Base-by-base conservation (phyloP, 2,113 vertebrate genomes). In the Chionomys nivalis region DNA sequence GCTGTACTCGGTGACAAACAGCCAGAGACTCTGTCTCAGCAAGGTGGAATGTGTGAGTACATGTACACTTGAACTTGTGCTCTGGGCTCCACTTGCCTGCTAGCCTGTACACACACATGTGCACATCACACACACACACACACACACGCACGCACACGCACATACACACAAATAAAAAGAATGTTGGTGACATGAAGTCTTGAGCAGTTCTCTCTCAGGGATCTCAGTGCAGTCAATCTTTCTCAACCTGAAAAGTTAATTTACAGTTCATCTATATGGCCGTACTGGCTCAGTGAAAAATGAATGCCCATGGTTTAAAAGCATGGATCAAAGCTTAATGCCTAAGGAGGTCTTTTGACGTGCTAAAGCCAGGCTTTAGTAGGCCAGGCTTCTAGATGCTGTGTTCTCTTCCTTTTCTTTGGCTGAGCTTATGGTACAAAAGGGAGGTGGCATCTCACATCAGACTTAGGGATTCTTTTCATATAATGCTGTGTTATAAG, bases 401-500 rank as follows among this genome's bases (percentile, higher is more conserved):
- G 42, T 70, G 21, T 94, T 93, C 87, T 92, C 44, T 70, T 77
- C 17, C 42, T 92, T 58, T 86, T 52, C 33, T 92, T 58, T 90
- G 31, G 0, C 9, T n/a, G 14, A 9, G 28, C 47, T 73, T 24
- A 14, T 24, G 5, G 90, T n/a, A 42, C 39, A 26, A 78, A 44
- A 47, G 21, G 58, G 23, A 87, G 19, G 19, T 61, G 8, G n/a
- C 28, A 5, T 76, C 21, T 65, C 91, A 21, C 26, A 42, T 49
- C 23, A 66, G 75, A 95, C 70, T 65, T 87, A n/a, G 5, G 87
- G 79, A 66, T 49, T 82, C 42, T 63, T 85, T 87, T 61, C 70
- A 78, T 90, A 44, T 33, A 83, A 63, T 63, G 28, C 21, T 52
- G 3, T 89, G 36, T 58, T 89, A 4, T 44, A 77, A 76, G 81